These are phyloP conservation scores for Gymnocheta viridis DNA, from an alignment of 2,888 invertebrate species.

Conservation along the genomic window DNA sequence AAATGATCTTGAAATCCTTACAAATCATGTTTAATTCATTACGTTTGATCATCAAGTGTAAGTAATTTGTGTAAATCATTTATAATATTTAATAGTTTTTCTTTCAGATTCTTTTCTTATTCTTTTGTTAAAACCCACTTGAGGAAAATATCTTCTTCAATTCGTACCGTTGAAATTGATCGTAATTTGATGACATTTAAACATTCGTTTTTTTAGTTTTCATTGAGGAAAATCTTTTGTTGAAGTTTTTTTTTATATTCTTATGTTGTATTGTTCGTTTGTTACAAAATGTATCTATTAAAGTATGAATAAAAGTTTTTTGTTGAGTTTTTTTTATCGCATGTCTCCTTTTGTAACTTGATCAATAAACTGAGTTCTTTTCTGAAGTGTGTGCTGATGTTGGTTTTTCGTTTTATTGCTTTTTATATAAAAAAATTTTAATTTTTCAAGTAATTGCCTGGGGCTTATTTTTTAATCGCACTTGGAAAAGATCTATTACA, in stretches of 20 bases:
- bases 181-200: conserved; percentile 65
- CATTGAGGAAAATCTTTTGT: not conserved
- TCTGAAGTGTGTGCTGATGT: conserved; percentile 62
- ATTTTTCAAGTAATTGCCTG: conserved; percentile 48
- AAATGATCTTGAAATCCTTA: conserved; percentile 25
- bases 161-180: conserved; percentile 48
- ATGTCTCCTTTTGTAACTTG: not conserved
- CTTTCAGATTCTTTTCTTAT: not conserved
- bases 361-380: not conserved
- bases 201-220: conserved; percentile 1
- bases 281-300: conserved; percentile 17
- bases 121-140: not conserved
- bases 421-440: conserved; percentile 28
- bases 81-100: conserved; percentile 11
- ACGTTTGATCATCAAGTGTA: conserved; percentile 54
- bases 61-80: conserved; percentile 54
- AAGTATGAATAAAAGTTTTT: conserved; percentile 9
- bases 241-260: not conserved
- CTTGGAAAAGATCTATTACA: conserved; percentile 6
- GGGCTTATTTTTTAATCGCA: conserved; percentile 2
- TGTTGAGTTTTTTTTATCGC: not conserved
- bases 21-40: not conserved
- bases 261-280: not conserved
- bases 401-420: not conserved
- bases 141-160: not conserved